phyloP scores from a whole-genome alignment of 1,140 invertebrate genomes.

The Tetragnatha versicolor region DNA sequence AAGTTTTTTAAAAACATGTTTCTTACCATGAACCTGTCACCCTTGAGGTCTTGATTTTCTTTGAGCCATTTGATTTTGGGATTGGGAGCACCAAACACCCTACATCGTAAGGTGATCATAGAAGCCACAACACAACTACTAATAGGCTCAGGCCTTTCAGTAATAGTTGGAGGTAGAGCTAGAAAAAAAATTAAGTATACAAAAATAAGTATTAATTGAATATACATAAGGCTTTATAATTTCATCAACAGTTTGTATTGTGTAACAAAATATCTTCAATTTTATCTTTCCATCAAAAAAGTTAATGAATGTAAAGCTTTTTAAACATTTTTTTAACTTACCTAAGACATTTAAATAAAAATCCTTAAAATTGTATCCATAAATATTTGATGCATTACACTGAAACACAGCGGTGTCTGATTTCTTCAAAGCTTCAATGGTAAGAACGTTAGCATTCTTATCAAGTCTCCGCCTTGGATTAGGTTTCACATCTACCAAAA shows the following conservation, averaged over 20 bases:
- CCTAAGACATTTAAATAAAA: constrained; percentile 95
- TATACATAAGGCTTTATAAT: neutral
- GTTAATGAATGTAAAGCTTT: too few species aligned
- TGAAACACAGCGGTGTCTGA: constrained; percentile 97
- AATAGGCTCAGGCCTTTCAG: constrained; percentile 78
- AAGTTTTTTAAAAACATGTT: neutral
- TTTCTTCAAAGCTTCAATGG: constrained; percentile 82
- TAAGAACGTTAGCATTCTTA: constrained; percentile 72
- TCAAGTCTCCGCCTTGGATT: constrained; percentile 74
- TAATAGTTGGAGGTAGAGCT: constrained; percentile 90
- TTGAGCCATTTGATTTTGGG: constrained; percentile 93
- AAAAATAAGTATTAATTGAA: neutral
- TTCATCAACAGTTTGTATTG: too few species aligned
- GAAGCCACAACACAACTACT: constrained; percentile 76
- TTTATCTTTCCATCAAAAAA: too few species aligned
- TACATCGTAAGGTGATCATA: constrained; percentile 83
- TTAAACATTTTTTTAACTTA: too few species aligned
- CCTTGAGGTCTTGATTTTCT: constrained; percentile 81
- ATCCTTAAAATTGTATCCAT: constrained; percentile 98
- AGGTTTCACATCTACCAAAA: constrained; percentile 69
- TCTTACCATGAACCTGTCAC: constrained; percentile 65
- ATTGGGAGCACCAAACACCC: constrained; percentile 94
- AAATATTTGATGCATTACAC: constrained; percentile 97
- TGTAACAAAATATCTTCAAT: too few species aligned
- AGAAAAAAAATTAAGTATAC: constrained; percentile 21